Evolutionary conservation across 2,888 invertebrate genomes (phyloP).

Genomic region (Abscondita cerata): DNA sequence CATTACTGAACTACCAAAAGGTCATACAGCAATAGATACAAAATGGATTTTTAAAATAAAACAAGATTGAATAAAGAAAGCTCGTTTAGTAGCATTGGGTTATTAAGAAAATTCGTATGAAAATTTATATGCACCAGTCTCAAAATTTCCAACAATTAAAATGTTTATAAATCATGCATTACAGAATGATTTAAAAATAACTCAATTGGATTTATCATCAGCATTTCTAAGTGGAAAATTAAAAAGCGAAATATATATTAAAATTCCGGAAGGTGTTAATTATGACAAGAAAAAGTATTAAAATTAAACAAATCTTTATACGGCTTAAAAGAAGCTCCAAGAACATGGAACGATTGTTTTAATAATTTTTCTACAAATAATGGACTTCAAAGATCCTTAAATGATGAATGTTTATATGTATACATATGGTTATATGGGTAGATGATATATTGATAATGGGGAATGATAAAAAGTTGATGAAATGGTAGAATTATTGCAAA

Average conservation of each 20-base stretch:
- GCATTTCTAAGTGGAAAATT: too few species aligned
- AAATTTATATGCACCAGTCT: too few species aligned
- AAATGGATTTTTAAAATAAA: not conserved
- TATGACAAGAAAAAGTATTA: too few species aligned
- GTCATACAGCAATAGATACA: conserved; percentile 2
- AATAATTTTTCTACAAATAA: not conserved
- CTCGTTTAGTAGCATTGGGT: not conserved
- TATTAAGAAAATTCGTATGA: too few species aligned
- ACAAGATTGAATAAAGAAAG: not conserved
- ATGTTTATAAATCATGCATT: too few species aligned
- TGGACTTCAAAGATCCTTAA: conserved; percentile 1
- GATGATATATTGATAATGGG: conserved; percentile 8
- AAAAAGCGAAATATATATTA: too few species aligned
- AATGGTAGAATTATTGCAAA: too few species aligned
- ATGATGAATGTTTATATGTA: conserved; percentile 6
- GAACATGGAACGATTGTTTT: conserved; percentile 8
- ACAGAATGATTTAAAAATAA: too few species aligned
- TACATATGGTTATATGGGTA: conserved; percentile 9
- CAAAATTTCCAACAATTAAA: too few species aligned
- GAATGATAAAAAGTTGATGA: not conserved
- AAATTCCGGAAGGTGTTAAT: too few species aligned
- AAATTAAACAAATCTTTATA: not conserved
- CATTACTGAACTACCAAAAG: not conserved
- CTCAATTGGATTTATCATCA: too few species aligned
- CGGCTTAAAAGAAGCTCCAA: conserved; percentile 9